Conservation (phyloP, 2,888 invertebrate genomes). For the Mythimna loreyi region DNA sequence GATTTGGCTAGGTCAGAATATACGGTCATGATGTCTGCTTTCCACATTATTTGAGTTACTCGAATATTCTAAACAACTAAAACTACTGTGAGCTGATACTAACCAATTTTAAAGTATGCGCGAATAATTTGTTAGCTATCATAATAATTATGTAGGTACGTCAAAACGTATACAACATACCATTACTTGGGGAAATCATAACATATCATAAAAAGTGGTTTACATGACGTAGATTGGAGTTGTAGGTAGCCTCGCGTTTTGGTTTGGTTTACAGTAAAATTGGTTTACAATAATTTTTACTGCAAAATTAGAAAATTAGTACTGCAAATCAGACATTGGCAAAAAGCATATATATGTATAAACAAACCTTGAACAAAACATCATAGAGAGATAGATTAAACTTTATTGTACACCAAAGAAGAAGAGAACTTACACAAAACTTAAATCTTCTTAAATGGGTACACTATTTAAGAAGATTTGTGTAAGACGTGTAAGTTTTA, state of each 20-base stretch:
- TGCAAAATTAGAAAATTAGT: too few species aligned
- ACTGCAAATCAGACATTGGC: not conserved
- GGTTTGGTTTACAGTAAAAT: too few species aligned
- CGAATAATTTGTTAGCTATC: constrained; percentile 2
- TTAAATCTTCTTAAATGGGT: too few species aligned
- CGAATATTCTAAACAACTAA: constrained; percentile 4
- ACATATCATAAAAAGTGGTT: constrained; percentile 7
- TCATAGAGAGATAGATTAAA: too few species aligned
- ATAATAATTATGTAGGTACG: not conserved
- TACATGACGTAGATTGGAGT: not conserved
- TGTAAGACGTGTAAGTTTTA: too few species aligned
- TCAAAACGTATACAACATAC: not conserved
- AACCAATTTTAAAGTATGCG: constrained; percentile 2
- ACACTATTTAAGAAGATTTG: too few species aligned
- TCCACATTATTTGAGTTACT: constrained; percentile 21
- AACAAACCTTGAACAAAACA: too few species aligned
- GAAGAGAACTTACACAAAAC: too few species aligned
- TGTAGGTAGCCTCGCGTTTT: not conserved
- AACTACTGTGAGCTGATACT: not conserved
- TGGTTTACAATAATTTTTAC: too few species aligned
- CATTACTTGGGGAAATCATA: not conserved
- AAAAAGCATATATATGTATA: too few species aligned
- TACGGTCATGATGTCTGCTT: constrained; percentile 37
- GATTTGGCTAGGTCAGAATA: constrained; percentile 42
- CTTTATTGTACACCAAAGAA: too few species aligned